These are phyloP conservation scores for Drosophila suboccidentalis DNA, from an alignment of 2,888 invertebrate species.

Conservation along the genomic window DNA sequence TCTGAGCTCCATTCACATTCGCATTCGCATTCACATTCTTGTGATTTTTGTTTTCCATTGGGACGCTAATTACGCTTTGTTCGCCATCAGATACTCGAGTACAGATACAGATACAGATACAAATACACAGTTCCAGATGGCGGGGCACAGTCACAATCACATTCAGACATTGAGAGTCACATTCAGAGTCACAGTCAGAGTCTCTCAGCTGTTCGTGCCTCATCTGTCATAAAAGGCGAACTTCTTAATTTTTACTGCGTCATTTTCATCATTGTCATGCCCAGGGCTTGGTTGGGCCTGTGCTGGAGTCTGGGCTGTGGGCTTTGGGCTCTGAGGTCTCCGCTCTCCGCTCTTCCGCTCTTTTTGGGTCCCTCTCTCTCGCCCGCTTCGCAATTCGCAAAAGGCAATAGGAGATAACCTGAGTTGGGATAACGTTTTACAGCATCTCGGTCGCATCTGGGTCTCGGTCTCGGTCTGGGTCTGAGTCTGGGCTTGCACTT, in stretches of 20 bases:
- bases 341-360: constrained; percentile 22
- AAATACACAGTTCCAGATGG: constrained; percentile 31
- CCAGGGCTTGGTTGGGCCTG: constrained; percentile 45
- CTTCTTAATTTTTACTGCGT: constrained; percentile 83
- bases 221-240: constrained; percentile 84
- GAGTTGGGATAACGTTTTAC: constrained; percentile 52
- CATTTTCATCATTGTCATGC: constrained; percentile 82
- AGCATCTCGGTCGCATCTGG: constrained; percentile 61
- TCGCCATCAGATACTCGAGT: constrained; percentile 38
- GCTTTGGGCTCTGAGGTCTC: constrained; percentile 15
- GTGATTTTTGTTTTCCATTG: constrained; percentile 50
- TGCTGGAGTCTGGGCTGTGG: constrained; percentile 29
- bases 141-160: constrained; percentile 13
- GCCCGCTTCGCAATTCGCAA: constrained; percentile 51
- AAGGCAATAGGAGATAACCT: constrained; percentile 46
- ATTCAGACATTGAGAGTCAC: not conserved
- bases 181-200: constrained; percentile 17
- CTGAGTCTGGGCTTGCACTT: constrained; percentile 72
- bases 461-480: constrained; percentile 44
- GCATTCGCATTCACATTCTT: constrained; percentile 27
- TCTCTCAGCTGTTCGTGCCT: constrained; percentile 77
- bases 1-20: constrained; percentile 52
- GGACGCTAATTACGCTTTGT: constrained; percentile 80
- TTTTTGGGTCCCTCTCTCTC: constrained; percentile 11
- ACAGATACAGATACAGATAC: constrained; percentile 11